These are phyloP conservation scores for Octopus bimaculoides DNA, from an alignment of 1,140 invertebrate species.

Conservation along the genomic window DNA sequence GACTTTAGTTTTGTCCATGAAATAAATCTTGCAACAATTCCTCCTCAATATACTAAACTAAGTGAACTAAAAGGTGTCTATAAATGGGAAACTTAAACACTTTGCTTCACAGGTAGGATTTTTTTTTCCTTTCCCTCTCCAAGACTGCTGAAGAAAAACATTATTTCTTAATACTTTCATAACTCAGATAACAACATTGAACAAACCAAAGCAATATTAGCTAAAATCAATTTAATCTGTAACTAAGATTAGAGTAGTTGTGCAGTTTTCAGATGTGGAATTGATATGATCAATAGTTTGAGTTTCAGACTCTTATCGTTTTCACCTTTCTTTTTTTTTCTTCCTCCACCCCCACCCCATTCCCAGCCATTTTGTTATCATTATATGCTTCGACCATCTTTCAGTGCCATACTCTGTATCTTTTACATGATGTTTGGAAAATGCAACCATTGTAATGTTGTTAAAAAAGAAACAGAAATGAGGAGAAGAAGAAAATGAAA, in stretches of 20 bases:
- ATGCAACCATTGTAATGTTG: no score
- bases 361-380: no score
- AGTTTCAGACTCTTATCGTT: neutral
- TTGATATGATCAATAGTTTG: neutral
- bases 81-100: neutral
- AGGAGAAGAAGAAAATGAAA: no score
- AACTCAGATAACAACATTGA: conserved; percentile 9
- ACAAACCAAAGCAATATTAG: neutral
- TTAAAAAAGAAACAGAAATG: no score
- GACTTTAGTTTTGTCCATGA: no score
- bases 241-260: neutral
- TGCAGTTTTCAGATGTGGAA: neutral
- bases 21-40: no score
- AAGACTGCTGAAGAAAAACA: no score
- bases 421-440: no score
- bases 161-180: neutral
- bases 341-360: no score
- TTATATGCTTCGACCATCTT: no score
- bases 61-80: conserved; percentile 4
- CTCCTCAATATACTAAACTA: conserved; percentile 3
- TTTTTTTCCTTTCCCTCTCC: neutral
- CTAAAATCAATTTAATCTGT: neutral
- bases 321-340: neutral
- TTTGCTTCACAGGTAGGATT: neutral
- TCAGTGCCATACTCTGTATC: no score